Base-by-base conservation (phyloP, 1,140 invertebrate genomes). In the Zaprionus taronus region DNA sequence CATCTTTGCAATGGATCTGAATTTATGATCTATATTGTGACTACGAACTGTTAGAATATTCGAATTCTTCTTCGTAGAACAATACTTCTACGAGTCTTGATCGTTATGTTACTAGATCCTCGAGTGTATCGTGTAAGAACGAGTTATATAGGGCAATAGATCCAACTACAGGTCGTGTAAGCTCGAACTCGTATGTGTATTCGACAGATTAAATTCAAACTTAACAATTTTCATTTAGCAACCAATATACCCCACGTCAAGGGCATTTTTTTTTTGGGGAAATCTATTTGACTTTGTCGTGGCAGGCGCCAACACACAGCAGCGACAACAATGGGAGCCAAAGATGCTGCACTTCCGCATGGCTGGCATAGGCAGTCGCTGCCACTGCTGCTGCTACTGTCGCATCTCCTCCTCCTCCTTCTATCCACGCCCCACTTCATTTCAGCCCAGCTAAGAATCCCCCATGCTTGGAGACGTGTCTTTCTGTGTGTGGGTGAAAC, bases 271-370 rank as follows among this genome's bases (percentile, higher is more conserved):
- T n/a, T 22, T n/a, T 44, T 17, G 12, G 49, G 31, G 36, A 63
- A 69, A 56, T 58, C 38, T 70, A 24, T 73, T 73, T 61, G 5
- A 58, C 28, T 53, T 58, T 31, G 58, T 75, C 55, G 44, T 71
- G 67, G 61, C 69, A 65, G 61, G 67, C 72, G 72, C 72, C 72
- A 70, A 62, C 49, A 74, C 56, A 41, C 38, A 44, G 17, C 44
- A 49, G 60, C 67, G 67, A 70, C 60, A 65, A 70, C 73, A 76
- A 71, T 65, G 61, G 24, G 31, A 72, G 62, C 20, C 69, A 7
- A 58, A 56, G 51, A 57, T n/a, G 62, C 31, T 34, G 28, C 26
- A 76, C 73, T 76, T 75, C 72, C 72, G 73, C 73, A 76, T 72
- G 58, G 56, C 72, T 70, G 60, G 11, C 24, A 53, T 56, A 69